These are phyloP conservation scores for Anolis sagrei DNA, from an alignment of 2,113 vertebrate genomes.

Conservation along the genomic window DNA sequence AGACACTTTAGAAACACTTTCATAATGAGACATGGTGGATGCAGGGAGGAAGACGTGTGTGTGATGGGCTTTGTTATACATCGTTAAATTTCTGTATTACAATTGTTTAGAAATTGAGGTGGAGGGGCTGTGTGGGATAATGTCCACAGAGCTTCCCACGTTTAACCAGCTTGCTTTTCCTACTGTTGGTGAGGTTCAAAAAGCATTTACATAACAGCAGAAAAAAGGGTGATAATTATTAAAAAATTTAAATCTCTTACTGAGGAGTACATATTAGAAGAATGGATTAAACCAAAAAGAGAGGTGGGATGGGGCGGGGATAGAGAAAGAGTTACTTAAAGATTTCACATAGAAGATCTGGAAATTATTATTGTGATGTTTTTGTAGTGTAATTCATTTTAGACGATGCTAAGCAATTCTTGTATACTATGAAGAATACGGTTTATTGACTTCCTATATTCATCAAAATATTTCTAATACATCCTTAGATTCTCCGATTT, in stretches of 20 bases:
- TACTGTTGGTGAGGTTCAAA: neutral
- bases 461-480: constrained; percentile 31
- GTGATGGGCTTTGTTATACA: too few relatives aligned
- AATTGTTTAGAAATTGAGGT: too few relatives aligned
- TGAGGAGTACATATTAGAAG: constrained; percentile 49
- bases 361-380: constrained; percentile 40
- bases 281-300: constrained; percentile 52
- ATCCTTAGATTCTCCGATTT: neutral
- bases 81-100: too few relatives aligned
- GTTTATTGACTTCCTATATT: constrained; percentile 51
- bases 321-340: constrained; percentile 45
- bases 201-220: neutral
- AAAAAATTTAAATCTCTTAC: constrained; percentile 36
- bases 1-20: too few relatives aligned
- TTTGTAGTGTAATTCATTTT: constrained; percentile 53
- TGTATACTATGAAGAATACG: constrained; percentile 37
- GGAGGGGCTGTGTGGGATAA: too few relatives aligned
- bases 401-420: constrained; percentile 36
- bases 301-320: neutral
- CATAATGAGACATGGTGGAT: too few relatives aligned
- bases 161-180: too few relatives aligned
- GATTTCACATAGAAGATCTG: constrained; percentile 31
- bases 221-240: constrained; percentile 18
- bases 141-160: too few relatives aligned
- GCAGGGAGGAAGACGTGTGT: too few relatives aligned